Evolutionary conservation across 2,797 vertebrate genomes (phyloP).

Genomic region (Cryptoblepharus egeriae): DNA sequence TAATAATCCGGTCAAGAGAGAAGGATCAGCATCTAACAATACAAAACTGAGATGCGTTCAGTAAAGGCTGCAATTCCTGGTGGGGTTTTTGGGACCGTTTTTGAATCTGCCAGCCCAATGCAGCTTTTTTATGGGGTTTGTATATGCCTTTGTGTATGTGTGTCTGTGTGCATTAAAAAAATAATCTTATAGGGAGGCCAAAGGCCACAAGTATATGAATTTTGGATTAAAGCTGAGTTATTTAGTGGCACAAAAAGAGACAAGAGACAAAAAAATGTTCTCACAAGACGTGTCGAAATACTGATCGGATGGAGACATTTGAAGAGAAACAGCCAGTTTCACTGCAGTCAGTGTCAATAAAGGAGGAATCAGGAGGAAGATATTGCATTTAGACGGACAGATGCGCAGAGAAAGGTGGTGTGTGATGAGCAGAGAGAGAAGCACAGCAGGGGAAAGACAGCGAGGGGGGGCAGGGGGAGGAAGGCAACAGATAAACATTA

Average conservation of each 20-base stretch:
- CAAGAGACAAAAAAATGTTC: conserved; percentile 58
- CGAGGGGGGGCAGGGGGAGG: conserved; percentile 66
- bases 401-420: conserved; percentile 73
- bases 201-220: conserved; percentile 36
- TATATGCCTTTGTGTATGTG: not conserved
- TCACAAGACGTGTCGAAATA: conserved; percentile 65
- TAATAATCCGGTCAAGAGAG: conserved; percentile 42
- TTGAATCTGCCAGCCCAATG: not conserved
- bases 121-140: conserved; percentile 38
- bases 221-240: conserved; percentile 52
- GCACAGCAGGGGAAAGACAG: conserved; percentile 66
- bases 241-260: conserved; percentile 63
- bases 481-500: conserved; percentile 90
- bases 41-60: conserved; percentile 48
- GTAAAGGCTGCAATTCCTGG: conserved; percentile 3
- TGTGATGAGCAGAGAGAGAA: conserved; percentile 75
- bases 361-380: conserved; percentile 69
- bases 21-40: conserved; percentile 43
- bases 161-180: not conserved
- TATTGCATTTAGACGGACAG: conserved; percentile 73
- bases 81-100: conserved; percentile 21
- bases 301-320: conserved; percentile 65
- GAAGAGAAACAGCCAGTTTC: conserved; percentile 87
- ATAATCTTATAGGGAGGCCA: conserved; percentile 41
- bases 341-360: conserved; percentile 74